Percentiles rank a stretch among this genome's conserved stretches.
These are phyloP conservation scores for Aphis craccivora DNA, from an alignment of 1,140 invertebrate genomes.

Conservation along the genomic window DNA sequence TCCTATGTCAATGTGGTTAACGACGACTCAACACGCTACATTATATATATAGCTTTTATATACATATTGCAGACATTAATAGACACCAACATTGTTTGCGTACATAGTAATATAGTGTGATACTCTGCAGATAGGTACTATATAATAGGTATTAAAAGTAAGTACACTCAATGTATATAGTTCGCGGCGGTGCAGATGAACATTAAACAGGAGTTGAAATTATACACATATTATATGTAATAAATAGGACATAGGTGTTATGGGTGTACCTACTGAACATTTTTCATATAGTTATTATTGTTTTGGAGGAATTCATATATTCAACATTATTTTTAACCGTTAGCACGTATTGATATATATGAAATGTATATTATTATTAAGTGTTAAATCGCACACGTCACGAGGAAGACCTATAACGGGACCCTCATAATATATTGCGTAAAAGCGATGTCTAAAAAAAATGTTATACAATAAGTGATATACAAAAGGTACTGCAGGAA, in stretches of 20 bases:
- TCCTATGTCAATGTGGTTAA: neutral
- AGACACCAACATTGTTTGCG: neutral
- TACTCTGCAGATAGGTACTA: no score
- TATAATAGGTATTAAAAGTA: no score
- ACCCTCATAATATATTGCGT: conserved; percentile 13
- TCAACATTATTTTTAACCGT: neutral
- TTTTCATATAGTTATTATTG: neutral
- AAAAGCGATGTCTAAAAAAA: conserved; percentile 33
- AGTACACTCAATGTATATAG: neutral
- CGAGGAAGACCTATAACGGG: neutral
- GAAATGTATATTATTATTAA: neutral
- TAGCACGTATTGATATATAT: neutral
- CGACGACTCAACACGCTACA: no score
- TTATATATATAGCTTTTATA: no score
- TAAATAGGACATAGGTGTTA: neutral
- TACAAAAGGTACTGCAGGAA: conserved; percentile 26
- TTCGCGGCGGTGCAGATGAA: neutral
- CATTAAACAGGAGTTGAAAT: neutral
- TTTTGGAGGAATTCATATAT: neutral
- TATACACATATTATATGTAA: neutral
- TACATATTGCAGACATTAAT: neutral
- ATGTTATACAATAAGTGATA: neutral
- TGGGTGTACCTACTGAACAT: neutral
- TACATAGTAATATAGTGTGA: neutral
- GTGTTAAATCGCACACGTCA: neutral